Evolutionary conservation across 2,797 vertebrate species (phyloP).

Genomic region (Coracias cyanogaster): DNA sequence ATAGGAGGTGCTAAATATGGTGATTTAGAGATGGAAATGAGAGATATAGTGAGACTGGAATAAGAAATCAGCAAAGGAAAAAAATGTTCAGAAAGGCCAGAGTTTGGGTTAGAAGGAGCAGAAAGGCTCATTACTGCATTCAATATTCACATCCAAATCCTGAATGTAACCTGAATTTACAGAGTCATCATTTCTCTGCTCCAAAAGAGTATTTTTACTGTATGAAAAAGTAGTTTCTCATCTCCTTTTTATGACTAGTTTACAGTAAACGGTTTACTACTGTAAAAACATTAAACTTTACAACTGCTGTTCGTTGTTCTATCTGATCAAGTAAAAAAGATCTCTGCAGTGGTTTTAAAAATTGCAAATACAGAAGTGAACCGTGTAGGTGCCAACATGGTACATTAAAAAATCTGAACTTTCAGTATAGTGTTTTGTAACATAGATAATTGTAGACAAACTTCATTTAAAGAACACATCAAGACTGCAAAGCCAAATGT

Average conservation of each 20-base stretch:
- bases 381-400: neutral
- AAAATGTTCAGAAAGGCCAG: neutral
- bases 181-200: neutral
- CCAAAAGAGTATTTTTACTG: neutral
- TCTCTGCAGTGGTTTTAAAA: neutral
- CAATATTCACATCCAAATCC: neutral
- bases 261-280: neutral
- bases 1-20: neutral
- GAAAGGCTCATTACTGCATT: neutral
- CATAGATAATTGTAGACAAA: neutral
- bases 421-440: neutral
- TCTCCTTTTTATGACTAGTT: neutral
- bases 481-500: neutral
- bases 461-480: neutral
- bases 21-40: neutral
- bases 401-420: neutral
- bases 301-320: neutral
- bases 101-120: neutral
- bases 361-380: neutral
- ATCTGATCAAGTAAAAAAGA: neutral
- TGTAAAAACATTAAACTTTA: neutral
- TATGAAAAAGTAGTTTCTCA: neutral
- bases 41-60: neutral
- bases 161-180: neutral
- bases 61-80: neutral